These are phyloP conservation scores for Baronia brevicornis DNA, from an alignment of 2,888 invertebrate genomes.

Conservation along the genomic window DNA sequence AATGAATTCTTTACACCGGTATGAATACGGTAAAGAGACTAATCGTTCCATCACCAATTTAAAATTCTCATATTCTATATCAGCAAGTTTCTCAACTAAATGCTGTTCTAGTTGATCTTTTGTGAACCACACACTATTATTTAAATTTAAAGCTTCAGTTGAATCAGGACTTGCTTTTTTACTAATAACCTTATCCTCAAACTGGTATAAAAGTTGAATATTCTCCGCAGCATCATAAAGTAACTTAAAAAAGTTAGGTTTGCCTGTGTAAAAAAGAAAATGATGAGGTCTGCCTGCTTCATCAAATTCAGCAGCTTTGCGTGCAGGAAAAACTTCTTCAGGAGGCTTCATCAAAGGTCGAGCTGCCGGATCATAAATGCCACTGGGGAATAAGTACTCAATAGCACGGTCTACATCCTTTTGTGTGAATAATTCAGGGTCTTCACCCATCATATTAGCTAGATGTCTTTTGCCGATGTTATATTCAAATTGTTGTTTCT, in stretches of 20 bases:
- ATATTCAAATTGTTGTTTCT: slow-evolving; percentile 85
- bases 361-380: slow-evolving; percentile 88
- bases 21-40: slow-evolving; percentile 81
- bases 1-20: slow-evolving; percentile 82
- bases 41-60: slow-evolving; percentile 83
- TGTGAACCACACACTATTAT: slow-evolving; percentile 74
- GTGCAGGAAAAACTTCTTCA: slow-evolving; percentile 86
- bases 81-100: slow-evolving; percentile 80
- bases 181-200: slow-evolving; percentile 81
- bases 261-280: slow-evolving; percentile 92
- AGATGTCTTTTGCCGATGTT: slow-evolving; percentile 93
- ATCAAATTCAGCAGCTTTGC: slow-evolving; percentile 93
- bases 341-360: slow-evolving; percentile 94
- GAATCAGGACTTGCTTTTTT: slow-evolving; percentile 78
- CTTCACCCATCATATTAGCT: slow-evolving; percentile 99
- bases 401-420: slow-evolving; percentile 91
- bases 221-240: slow-evolving; percentile 86
- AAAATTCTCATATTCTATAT: slow-evolving; percentile 83
- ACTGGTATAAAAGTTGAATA: slow-evolving; percentile 78
- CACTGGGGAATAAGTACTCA: slow-evolving; percentile 96
- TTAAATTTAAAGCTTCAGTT: slow-evolving; percentile 66
- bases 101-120: slow-evolving; percentile 79
- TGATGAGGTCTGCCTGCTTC: slow-evolving; percentile 93
- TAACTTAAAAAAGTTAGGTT: slow-evolving; percentile 88
- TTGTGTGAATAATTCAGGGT: slow-evolving; percentile 91